Evolutionary conservation across 2,888 invertebrate genomes (phyloP).

Genomic region (Watsonalla binaria): DNA sequence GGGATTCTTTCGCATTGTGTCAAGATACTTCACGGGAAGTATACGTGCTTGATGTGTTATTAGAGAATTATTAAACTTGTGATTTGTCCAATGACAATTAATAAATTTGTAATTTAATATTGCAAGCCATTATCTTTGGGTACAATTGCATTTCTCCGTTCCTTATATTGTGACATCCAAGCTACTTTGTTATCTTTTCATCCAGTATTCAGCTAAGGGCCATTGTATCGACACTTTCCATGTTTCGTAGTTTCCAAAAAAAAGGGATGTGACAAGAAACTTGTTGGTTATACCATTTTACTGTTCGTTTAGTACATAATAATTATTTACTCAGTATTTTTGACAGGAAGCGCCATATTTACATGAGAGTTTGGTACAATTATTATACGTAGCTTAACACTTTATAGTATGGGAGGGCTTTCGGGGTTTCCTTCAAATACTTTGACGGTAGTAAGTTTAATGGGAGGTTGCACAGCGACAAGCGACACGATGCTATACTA

Average conservation of each 20-base stretch:
- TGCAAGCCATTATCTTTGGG: too few species aligned
- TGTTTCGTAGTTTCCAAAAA: not conserved
- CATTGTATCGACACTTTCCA: not conserved
- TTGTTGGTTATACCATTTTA: not conserved
- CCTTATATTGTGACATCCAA: too few species aligned
- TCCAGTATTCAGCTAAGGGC: not conserved
- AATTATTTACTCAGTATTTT: conserved; percentile 28
- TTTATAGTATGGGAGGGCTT: conserved; percentile 10
- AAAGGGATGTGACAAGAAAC: not conserved
- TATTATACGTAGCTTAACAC: not conserved
- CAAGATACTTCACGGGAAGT: not conserved
- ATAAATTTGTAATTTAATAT: too few species aligned
- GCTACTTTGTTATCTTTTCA: too few species aligned
- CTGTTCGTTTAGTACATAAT: conserved; percentile 7
- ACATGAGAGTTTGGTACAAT: conserved; percentile 9
- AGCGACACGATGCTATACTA: not conserved
- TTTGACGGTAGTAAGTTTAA: conserved; percentile 11
- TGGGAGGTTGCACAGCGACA: not conserved
- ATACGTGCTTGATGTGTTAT: too few species aligned
- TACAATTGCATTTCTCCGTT: too few species aligned
- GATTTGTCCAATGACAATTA: too few species aligned
- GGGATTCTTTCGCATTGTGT: not conserved
- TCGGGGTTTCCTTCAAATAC: conserved; percentile 19
- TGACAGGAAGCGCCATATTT: conserved; percentile 32
- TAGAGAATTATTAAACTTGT: too few species aligned